Base-by-base conservation (phyloP, 2,797 vertebrate species). In the Astyanax mexicanus region DNA sequence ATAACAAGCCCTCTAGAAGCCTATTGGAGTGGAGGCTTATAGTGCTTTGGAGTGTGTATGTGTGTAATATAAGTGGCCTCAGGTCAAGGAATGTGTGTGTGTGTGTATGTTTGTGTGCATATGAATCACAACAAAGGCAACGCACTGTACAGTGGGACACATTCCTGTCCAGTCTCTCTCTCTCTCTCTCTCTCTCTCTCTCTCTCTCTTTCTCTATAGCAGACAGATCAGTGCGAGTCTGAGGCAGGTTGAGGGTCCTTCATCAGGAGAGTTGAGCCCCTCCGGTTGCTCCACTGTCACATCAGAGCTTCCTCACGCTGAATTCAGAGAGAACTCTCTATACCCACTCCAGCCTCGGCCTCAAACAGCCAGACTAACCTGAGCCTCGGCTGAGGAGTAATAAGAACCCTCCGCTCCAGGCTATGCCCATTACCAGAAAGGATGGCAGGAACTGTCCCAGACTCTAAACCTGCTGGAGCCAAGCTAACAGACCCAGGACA, bases 301-400 rank as follows among this genome's bases (percentile, higher is more conserved):
- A 54, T 54, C 47, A 42, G 44, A 40, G 29, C 32, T 72, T 72
- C 45, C 27, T 19, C 19, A 25, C 21, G 6, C 23, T 42, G 25
- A 7, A 15, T 73, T 15, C 60, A 64, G 19, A 54, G 21, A 40
- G 9, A 37, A n/a, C 13, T 12, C 25, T 21, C 49, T 54, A 27
- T 40, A 37, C 27, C 4, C 17, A 13, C 13, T 21, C 58, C 32
- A 51, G 15, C 17, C 61, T 27, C 44, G 52, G 45, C 62, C 35
- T 58, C 61, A 17, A 72, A 47, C 47, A 72, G 21, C 0, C 51
- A 54, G 23, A 54, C 23, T 54, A 54, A 54, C 51, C 51, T 54
- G 15, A 32, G 27, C 13, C 13, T 57, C 17, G 13, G 27, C 54
- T 29, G 54, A 57, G 45, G 6, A 51, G 45, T 64, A 54, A 65